Percentiles rank a stretch among this genome's conserved stretches.
Evolutionary conservation across 2,888 invertebrate genomes (phyloP).

Genomic region (Bimastos eiseni): DNA sequence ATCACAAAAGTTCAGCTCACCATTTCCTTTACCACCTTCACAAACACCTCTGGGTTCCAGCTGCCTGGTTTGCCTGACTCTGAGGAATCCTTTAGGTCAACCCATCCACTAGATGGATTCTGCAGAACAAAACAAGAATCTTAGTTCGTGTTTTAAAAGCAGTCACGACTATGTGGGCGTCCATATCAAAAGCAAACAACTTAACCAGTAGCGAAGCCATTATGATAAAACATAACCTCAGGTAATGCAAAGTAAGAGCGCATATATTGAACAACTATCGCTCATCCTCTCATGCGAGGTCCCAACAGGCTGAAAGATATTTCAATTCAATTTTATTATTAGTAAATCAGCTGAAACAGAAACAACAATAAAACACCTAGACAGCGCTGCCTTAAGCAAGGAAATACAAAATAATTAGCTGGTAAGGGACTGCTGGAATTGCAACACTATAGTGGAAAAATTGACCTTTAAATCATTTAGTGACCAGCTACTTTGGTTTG

Average conservation of each 20-base stretch:
- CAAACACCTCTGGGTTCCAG: slow-evolving; percentile 93
- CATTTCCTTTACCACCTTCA: slow-evolving; percentile 86
- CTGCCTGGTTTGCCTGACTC: slow-evolving; percentile 65
- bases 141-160: not conserved
- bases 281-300: not conserved
- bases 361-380: not conserved
- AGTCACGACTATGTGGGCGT: not conserved
- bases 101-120: slow-evolving; percentile 48
- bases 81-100: slow-evolving; percentile 52
- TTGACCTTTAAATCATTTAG: too few species aligned
- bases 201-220: not conserved
- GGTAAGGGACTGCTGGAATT: not conserved
- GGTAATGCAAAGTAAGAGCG: not conserved
- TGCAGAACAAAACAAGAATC: not conserved
- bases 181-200: not conserved
- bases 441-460: not conserved
- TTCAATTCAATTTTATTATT: too few species aligned
- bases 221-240: not conserved
- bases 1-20: slow-evolving; percentile 60
- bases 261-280: not conserved
- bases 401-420: not conserved
- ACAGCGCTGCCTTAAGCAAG: not conserved
- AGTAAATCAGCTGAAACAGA: too few species aligned
- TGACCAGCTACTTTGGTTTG: too few species aligned
- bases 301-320: not conserved